Conservation (phyloP, 2,113 vertebrate genomes). For the Mellivora capensis region DNA sequence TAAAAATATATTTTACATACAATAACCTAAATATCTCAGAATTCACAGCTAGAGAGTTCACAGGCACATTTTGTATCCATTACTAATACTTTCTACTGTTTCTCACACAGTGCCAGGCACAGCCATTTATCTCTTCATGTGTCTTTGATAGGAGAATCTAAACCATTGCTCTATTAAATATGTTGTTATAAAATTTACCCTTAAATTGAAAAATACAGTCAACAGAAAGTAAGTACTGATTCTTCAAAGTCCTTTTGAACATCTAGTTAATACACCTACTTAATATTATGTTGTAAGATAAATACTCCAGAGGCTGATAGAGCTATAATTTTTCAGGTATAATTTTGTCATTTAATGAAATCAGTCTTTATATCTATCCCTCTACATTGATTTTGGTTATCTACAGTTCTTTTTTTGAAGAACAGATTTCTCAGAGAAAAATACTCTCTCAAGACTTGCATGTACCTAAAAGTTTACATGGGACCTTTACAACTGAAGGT, state of each 20-base stretch:
- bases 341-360: not conserved
- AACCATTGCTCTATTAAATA: not conserved
- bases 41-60: not conserved
- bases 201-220: not conserved
- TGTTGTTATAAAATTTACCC: not conserved
- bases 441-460: not conserved
- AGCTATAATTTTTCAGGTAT: not conserved
- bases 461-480: not conserved
- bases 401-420: not conserved
- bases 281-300: not conserved
- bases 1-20: not conserved
- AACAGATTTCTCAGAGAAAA: not conserved
- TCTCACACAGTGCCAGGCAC: not conserved
- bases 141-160: not conserved
- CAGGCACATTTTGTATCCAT: not conserved
- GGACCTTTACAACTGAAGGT: not conserved
- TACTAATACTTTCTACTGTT: not conserved
- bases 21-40: not conserved
- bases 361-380: not conserved
- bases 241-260: not conserved
- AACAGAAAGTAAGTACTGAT: not conserved
- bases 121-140: not conserved
- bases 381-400: not conserved
- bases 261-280: not conserved
- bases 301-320: not conserved